Base-by-base conservation (phyloP, 2,113 vertebrate genomes). In the Podocnemis expansa region DNA sequence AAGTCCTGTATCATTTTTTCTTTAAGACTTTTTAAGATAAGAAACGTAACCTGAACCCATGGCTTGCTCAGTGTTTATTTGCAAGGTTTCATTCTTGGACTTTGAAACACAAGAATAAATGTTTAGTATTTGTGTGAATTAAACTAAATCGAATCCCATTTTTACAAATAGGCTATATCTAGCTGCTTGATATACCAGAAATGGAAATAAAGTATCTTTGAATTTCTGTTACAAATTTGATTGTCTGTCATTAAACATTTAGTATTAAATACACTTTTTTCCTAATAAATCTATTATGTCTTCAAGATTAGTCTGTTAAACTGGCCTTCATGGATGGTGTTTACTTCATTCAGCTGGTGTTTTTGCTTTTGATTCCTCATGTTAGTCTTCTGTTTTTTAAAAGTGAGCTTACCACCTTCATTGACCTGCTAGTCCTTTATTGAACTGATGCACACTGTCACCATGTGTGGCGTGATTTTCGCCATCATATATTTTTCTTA, bases 151-250 rank as follows among this genome's bases (percentile, higher is more conserved):
- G 63, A 98, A 97, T 97, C 98, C 97, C 98, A 97, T 98, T 98
- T 98, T 98, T 98, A 98, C 98, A 97, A 97, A 96, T 98, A 97
- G 96, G 97, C 97, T 98, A 96, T 97, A 98, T 97, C 92, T 98
- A 98, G 98, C 97, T 96, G 98, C 98, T 98, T 98, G 97, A 97
- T 98, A 98, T 98, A 98, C 25, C 2, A 96, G 96, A 98, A 97
- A 98, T 98, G 96, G 98, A 98, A 98, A 98, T 98, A 98, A 98
- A 98, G 97, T 98, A 98, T 98, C 98, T 98, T 98, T 98, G 97
- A 98, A 97, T 98, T 98, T 98, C 98, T 98, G 98, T 98, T 98
- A 98, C 97, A 97, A 89, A 98, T 94, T 97, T 97, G 97, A 98
- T 98, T 98, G 98, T 98, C 98, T 98, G 97, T 98, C 97, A 97